Percentiles rank a stretch among this genome's conserved stretches.
phyloP scores from a whole-genome alignment of 2,113 vertebrate species.

The Petrocephalus microphthalmus region DNA sequence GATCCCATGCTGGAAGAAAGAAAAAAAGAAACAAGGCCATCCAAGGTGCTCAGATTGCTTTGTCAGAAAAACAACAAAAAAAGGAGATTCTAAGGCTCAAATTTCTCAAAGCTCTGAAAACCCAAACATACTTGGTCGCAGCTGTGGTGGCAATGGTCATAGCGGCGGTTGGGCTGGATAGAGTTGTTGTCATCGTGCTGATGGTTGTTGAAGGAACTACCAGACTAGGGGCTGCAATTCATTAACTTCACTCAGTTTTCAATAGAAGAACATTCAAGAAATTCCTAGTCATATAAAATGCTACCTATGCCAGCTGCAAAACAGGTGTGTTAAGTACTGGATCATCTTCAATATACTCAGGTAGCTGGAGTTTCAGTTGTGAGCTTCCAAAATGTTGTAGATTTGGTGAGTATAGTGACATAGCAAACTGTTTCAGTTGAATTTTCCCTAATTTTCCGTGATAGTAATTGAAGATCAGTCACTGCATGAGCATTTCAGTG shows the following conservation, averaged over 20 bases:
- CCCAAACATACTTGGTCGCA: not conserved
- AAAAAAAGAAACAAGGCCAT: not conserved
- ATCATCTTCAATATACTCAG: too few relatives aligned
- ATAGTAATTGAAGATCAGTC: not conserved
- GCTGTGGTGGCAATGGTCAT: not conserved
- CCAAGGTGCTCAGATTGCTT: not conserved
- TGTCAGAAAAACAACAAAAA: not conserved
- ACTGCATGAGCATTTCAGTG: not conserved
- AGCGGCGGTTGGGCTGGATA: not conserved
- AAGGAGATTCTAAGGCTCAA: not conserved
- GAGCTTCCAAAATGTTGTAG: not conserved
- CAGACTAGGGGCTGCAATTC: not conserved
- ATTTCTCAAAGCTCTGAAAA: not conserved
- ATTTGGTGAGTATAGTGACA: not conserved
- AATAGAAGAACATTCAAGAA: not conserved
- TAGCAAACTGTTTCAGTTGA: not conserved
- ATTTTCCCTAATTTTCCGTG: not conserved
- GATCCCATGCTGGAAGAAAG: not conserved
- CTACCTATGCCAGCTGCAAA: not conserved
- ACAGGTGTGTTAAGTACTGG: not conserved
- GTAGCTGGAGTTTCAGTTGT: not conserved
- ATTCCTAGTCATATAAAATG: not conserved
- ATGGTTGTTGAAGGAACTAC: not conserved
- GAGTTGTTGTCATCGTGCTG: not conserved
- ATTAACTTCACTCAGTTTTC: not conserved